Evolutionary conservation across 2,113 vertebrate genomes (phyloP).

Genomic region (Gadus chalcogrammus): DNA sequence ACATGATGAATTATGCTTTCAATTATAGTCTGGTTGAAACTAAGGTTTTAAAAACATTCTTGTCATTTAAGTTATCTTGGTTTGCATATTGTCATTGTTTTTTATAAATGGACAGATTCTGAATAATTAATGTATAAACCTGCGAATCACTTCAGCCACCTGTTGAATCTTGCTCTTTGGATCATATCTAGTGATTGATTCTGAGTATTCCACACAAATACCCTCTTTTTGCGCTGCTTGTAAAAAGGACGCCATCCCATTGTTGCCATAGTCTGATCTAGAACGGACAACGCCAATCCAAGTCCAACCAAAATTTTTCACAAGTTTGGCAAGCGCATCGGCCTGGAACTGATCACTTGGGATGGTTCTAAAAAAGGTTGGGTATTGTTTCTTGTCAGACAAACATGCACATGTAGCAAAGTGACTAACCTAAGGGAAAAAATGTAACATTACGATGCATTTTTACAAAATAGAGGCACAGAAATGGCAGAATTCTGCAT

Average conservation of each 20-base stretch:
- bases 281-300: conserved; percentile 72
- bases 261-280: conserved; percentile 72
- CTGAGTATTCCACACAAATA: conserved; percentile 70
- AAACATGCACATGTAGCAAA: conserved; percentile 69
- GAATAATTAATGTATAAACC: conserved; percentile 17
- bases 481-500: neutral
- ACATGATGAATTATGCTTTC: neutral
- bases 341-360: conserved; percentile 73
- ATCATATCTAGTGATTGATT: conserved; percentile 51
- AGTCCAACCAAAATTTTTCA: conserved; percentile 72
- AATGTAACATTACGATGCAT: too few species aligned
- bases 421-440: conserved; percentile 63
- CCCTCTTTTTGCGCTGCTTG: conserved; percentile 49
- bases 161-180: conserved; percentile 46
- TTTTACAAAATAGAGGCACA: too few species aligned
- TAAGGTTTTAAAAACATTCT: too few species aligned
- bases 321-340: conserved; percentile 55
- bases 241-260: conserved; percentile 66
- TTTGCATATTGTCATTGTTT: neutral
- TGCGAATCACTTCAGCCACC: conserved; percentile 64
- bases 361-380: conserved; percentile 70
- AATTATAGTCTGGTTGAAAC: too few species aligned
- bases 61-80: too few species aligned
- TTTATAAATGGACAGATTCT: neutral
- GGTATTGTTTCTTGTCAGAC: conserved; percentile 66